Percentiles rank a stretch among this genome's conserved stretches.
These are phyloP conservation scores for Acrocephalus scirpaceus DNA, from an alignment of 2,797 vertebrate genomes.

Conservation along the genomic window DNA sequence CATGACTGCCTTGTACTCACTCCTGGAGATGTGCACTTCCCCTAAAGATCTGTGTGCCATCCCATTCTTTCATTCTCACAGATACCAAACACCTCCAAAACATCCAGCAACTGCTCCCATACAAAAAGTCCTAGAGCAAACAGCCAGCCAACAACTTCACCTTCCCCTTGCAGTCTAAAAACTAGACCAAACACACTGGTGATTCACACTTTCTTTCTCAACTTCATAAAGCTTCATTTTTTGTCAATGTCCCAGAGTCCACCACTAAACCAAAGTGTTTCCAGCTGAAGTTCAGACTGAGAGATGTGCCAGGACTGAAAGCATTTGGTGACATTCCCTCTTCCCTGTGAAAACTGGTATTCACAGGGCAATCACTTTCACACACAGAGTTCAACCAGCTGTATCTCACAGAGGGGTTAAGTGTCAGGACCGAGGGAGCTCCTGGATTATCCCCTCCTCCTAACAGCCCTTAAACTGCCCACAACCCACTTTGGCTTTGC, in stretches of 20 bases:
- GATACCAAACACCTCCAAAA: not conserved
- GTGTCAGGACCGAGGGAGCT: not conserved
- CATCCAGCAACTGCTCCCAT: not conserved
- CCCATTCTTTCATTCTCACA: not conserved
- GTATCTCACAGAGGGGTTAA: not conserved
- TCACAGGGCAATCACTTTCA: not conserved
- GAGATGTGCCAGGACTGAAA: not conserved
- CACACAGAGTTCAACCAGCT: not conserved
- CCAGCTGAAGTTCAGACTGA: not conserved
- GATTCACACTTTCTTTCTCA: not conserved
- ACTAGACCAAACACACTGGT: not conserved
- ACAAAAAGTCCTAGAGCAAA: not conserved
- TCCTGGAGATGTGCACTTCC: rapidly evolving
- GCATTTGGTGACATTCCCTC: not conserved
- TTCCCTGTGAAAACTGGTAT: not conserved
- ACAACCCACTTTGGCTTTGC: not conserved
- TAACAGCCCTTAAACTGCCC: not conserved
- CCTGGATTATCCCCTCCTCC: not conserved
- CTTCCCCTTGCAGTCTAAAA: not conserved
- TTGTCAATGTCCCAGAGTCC: not conserved
- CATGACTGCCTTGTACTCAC: no score
- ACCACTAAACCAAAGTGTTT: not conserved
- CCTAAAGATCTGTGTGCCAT: not conserved
- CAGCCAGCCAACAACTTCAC: no score
- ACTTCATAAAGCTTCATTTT: not conserved